A percentile compares a stretch with the other conserved stretches of the same genome.
Evolutionary conservation across 2,113 vertebrate genomes (phyloP).

Genomic region (Rhabdornis inornatus): DNA sequence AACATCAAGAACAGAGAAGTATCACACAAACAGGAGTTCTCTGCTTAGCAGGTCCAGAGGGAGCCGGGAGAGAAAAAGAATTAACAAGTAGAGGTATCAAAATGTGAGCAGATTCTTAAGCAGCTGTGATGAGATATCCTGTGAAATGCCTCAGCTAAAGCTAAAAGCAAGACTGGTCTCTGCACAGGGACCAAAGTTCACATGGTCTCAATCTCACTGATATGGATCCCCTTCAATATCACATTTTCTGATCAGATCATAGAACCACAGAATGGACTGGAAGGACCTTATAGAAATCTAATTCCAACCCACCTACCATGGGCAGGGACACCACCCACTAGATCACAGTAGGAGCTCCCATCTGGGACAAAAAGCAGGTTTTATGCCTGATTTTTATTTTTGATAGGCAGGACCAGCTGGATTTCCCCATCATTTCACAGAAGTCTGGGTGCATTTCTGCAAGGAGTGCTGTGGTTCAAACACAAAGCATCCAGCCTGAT

Average conservation of each 20-base stretch:
- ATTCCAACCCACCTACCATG: not conserved
- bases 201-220: not conserved
- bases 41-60: not conserved
- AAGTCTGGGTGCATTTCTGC: not conserved
- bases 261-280: not conserved
- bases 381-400: not conserved
- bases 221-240: accelerated
- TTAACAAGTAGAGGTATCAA: not conserved
- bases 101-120: not conserved
- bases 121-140: not conserved
- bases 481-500: not conserved
- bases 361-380: not conserved
- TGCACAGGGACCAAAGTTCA: not conserved
- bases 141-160: not conserved
- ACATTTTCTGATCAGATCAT: not conserved
- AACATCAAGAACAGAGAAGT: not conserved
- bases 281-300: not conserved
- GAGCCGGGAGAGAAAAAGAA: not conserved
- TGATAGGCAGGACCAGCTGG: not conserved
- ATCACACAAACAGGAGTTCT: not conserved
- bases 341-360: not conserved
- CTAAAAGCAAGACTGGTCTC: not conserved
- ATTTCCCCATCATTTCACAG: not conserved
- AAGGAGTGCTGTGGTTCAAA: not conserved
- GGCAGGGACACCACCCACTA: not conserved